Evolutionary conservation across 1,140 invertebrate species (phyloP).

Genomic region (Leucophenga varia): DNA sequence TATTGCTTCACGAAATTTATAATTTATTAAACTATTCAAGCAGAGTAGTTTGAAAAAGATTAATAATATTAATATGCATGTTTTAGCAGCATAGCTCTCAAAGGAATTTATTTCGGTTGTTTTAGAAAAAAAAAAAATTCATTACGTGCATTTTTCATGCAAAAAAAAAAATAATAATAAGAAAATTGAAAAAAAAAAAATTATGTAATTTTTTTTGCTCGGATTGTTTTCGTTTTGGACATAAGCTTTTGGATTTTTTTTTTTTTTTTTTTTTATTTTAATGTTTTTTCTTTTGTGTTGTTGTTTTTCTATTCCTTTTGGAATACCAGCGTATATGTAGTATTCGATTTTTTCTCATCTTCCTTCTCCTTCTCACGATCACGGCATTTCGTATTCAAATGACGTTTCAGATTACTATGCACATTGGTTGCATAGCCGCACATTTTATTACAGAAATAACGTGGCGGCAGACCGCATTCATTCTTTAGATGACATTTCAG

Average conservation of each 20-base stretch:
- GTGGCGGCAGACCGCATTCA: constrained; percentile 57
- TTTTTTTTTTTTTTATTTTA: constrained; percentile 6
- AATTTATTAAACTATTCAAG: too few species aligned
- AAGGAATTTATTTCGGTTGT: too few species aligned
- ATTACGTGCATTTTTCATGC: neutral
- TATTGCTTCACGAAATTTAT: too few species aligned
- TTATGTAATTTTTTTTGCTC: too few species aligned
- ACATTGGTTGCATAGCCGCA: constrained; percentile 62
- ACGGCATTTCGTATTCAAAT: constrained; percentile 56
- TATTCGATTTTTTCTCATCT: constrained; percentile 29
- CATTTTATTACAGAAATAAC: constrained; percentile 56
- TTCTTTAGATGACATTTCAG: constrained; percentile 57
- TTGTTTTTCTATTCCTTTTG: constrained; percentile 34
- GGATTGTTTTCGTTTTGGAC: too few species aligned
- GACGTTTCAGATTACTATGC: constrained; percentile 61
- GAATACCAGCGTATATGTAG: constrained; percentile 46
- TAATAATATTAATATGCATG: too few species aligned
- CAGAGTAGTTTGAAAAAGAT: too few species aligned
- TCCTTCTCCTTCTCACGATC: constrained; percentile 51
- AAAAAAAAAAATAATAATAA: constrained; percentile 1
- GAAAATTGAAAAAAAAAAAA: too few species aligned
- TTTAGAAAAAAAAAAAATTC: neutral
- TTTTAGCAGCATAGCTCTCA: too few species aligned
- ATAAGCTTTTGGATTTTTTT: constrained; percentile 26
- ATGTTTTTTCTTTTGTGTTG: constrained; percentile 18